These are phyloP conservation scores for Bugulina stolonifera DNA, from an alignment of 2,888 invertebrate species.

Conservation along the genomic window DNA sequence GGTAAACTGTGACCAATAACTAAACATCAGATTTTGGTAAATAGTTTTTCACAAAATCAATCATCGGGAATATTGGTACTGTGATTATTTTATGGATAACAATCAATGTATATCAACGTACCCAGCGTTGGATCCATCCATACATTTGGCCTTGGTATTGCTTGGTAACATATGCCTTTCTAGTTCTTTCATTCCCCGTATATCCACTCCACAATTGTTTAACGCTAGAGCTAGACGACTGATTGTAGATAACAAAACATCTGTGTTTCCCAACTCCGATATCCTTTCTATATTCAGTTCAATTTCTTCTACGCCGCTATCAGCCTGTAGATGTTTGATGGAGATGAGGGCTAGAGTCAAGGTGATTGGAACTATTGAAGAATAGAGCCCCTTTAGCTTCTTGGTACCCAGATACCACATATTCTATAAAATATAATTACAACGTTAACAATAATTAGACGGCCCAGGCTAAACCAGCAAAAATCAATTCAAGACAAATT, in stretches of 20 bases:
- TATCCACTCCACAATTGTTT: slow-evolving; percentile 26
- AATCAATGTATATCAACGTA: not conserved
- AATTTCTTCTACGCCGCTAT: slow-evolving; percentile 20
- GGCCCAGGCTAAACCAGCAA: not conserved
- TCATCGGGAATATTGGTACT: too few relatives aligned
- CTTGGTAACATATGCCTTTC: slow-evolving; percentile 13
- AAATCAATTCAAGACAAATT: not conserved
- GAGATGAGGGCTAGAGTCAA: too few relatives aligned
- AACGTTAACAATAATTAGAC: too few relatives aligned
- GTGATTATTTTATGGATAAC: too few relatives aligned
- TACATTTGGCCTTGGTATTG: slow-evolving; percentile 21
- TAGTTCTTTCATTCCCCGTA: not conserved
- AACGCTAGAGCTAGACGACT: slow-evolving; percentile 17
- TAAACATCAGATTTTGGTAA: too few relatives aligned
- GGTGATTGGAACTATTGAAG: too few relatives aligned
- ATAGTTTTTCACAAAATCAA: too few relatives aligned
- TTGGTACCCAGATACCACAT: not conserved
- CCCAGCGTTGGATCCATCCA: slow-evolving; percentile 25
- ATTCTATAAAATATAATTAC: slow-evolving; percentile 15
- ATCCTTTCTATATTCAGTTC: slow-evolving; percentile 22
- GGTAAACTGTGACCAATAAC: too few relatives aligned
- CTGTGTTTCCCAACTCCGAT: not conserved
- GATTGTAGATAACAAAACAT: slow-evolving; percentile 20
- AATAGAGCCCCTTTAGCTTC: too few relatives aligned
- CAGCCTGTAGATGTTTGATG: not conserved